A percentile compares a stretch with the other conserved stretches of the same genome.
Evolutionary conservation across 2,888 invertebrate species (phyloP).

Genomic region (Norana najaformis): DNA sequence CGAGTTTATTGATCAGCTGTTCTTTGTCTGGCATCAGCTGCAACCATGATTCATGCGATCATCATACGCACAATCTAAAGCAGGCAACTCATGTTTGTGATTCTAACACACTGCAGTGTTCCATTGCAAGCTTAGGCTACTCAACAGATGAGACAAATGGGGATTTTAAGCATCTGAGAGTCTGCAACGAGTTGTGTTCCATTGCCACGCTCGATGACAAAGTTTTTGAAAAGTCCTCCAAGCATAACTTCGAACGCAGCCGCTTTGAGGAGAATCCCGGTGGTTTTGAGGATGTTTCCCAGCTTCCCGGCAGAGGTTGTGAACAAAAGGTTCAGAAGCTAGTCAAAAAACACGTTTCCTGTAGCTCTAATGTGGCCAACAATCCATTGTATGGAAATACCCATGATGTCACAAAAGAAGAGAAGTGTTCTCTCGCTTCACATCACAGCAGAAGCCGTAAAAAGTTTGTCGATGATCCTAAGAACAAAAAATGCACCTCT

Average conservation of each 20-base stretch:
- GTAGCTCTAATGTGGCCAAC: background rate
- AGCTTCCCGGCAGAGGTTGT: background rate
- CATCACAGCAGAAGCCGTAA: background rate
- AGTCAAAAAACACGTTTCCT: background rate
- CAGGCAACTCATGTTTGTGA: background rate
- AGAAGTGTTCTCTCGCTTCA: background rate
- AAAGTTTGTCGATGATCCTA: background rate
- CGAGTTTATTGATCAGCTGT: background rate
- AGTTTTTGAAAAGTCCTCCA: background rate
- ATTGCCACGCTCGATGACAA: background rate
- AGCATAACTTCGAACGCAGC: background rate
- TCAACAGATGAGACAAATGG: background rate
- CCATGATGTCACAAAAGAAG: too few relatives aligned
- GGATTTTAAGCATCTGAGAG: background rate
- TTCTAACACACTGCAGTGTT: background rate
- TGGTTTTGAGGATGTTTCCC: background rate
- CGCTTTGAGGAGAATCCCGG: background rate
- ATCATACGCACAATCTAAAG: too few relatives aligned
- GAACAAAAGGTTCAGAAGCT: background rate
- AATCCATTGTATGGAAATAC: background rate
- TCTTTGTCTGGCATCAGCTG: background rate
- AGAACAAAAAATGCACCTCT: background rate
- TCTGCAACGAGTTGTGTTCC: background rate
- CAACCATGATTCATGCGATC: background rate
- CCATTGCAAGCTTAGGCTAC: background rate